Percentiles rank a stretch among this genome's conserved stretches.
Evolutionary conservation across 2,113 vertebrate species (phyloP).

Genomic region (Malurus elegans): DNA sequence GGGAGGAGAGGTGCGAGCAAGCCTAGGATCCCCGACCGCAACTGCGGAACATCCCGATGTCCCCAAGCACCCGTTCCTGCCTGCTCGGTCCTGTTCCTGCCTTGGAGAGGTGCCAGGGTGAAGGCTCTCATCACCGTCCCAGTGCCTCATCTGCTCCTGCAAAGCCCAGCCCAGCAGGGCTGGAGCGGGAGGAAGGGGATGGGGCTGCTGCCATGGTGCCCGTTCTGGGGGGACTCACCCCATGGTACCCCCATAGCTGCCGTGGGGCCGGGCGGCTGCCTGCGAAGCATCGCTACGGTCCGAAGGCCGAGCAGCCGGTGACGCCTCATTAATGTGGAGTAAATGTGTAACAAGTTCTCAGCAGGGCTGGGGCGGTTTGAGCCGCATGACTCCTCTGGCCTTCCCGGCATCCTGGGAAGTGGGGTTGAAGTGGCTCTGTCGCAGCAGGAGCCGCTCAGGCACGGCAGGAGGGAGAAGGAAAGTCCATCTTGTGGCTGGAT

Average conservation of each 20-base stretch:
- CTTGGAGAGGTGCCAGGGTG: neutral
- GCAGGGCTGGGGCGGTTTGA: neutral
- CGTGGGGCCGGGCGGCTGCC: accelerated
- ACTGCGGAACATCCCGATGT: neutral
- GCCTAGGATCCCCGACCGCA: neutral
- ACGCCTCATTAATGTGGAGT: neutral
- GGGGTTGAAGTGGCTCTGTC: neutral
- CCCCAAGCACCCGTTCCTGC: neutral
- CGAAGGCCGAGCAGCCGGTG: neutral
- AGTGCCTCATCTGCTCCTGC: neutral
- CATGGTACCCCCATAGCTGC: neutral
- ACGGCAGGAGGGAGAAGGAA: neutral
- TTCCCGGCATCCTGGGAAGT: neutral
- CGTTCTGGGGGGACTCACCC: neutral
- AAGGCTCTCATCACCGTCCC: neutral
- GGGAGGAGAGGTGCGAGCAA: neutral
- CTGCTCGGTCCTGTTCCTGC: neutral
- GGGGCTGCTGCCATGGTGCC: accelerated
- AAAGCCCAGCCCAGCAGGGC: neutral
- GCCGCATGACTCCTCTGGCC: neutral
- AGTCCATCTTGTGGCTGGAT: neutral
- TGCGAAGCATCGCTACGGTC: neutral
- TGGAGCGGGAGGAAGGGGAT: neutral
- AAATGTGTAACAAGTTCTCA: slow-evolving; percentile 12
- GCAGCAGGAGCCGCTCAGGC: accelerated